Conservation (phyloP, 2,797 vertebrate species). For the Halcyon leucocephala region DNA sequence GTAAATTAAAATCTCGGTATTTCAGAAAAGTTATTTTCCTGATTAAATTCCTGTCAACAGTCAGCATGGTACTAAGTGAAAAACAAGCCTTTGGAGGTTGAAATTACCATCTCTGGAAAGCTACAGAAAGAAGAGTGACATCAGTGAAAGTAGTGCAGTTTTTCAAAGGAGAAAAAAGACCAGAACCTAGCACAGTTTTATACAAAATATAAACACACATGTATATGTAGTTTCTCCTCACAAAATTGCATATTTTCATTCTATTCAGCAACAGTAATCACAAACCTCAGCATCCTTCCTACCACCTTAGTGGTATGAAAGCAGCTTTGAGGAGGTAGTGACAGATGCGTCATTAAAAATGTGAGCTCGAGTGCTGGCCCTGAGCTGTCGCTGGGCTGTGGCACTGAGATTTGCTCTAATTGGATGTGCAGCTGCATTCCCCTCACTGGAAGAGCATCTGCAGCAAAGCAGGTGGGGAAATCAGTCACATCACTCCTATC, state of each 20-base stretch:
- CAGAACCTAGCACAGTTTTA: background rate
- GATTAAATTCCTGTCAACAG: background rate
- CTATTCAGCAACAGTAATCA: background rate
- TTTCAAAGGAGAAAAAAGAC: background rate
- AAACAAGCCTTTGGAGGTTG: background rate
- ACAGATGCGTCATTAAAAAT: background rate
- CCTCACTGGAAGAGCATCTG: background rate
- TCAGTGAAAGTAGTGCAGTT: background rate
- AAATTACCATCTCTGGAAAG: background rate
- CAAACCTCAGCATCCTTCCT: background rate
- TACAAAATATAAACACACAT: rapidly evolving
- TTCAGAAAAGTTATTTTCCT: background rate
- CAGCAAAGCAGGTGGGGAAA: background rate
- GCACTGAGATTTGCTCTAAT: background rate
- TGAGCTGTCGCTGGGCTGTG: background rate
- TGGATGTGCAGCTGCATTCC: background rate
- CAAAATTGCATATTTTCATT: background rate
- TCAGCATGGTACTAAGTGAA: background rate
- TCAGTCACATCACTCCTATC: background rate
- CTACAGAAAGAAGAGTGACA: background rate
- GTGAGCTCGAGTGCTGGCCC: background rate
- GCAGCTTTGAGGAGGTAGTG: background rate
- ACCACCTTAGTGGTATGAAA: background rate
- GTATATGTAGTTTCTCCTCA: background rate
- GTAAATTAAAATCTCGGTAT: background rate